A percentile compares a stretch with the other conserved stretches of the same genome.
Conservation (phyloP, 2,113 vertebrate species). For the Vidua chalybeata region DNA sequence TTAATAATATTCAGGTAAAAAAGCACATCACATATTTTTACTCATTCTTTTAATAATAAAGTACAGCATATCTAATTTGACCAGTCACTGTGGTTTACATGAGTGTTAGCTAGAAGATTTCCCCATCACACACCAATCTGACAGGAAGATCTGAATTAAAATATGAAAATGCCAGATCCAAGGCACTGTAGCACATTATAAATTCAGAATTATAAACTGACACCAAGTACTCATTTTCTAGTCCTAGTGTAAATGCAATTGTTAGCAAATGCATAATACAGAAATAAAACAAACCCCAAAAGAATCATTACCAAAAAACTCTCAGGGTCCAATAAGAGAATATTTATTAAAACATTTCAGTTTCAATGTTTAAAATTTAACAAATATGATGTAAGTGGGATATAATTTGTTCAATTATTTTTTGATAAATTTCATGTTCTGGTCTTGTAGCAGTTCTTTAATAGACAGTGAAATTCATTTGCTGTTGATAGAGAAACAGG, state of each 20-base stretch:
- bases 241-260: neutral
- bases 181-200: neutral
- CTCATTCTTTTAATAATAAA: neutral
- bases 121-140: neutral
- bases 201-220: neutral
- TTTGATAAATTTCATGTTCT: neutral
- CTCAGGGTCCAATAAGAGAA: neutral
- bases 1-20: neutral
- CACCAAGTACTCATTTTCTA: neutral
- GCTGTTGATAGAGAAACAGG: neutral
- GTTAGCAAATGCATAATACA: neutral
- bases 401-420: neutral
- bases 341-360: neutral
- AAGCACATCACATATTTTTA: neutral
- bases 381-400: fast-evolving
- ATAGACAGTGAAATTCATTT: neutral
- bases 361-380: neutral
- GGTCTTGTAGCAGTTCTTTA: neutral
- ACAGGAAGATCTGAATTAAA: neutral
- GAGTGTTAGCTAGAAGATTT: neutral
- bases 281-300: neutral
- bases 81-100: neutral
- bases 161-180: neutral
- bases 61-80: neutral
- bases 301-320: neutral